These are phyloP conservation scores for Rotaria socialis DNA, from an alignment of 2,888 invertebrate genomes.

Conservation along the genomic window DNA sequence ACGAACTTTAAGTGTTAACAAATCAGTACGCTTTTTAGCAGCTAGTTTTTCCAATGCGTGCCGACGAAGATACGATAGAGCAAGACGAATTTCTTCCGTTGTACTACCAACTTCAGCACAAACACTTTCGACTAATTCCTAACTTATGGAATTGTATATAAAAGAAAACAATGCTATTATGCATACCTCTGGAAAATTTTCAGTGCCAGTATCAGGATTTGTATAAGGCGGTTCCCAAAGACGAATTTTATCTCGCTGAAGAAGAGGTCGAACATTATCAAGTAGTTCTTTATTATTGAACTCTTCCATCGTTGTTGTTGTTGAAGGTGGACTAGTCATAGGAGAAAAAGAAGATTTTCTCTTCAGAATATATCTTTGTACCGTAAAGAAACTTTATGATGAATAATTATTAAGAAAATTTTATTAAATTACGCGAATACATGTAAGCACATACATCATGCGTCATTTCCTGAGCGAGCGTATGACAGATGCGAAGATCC, in stretches of 20 bases:
- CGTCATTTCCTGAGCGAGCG: not conserved
- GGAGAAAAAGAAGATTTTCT: not conserved
- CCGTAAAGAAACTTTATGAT: no score
- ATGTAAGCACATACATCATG: not conserved
- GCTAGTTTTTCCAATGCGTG: not conserved
- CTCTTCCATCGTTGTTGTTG: not conserved
- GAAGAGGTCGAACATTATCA: not conserved
- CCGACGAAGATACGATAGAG: not conserved
- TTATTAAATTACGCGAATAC: not conserved
- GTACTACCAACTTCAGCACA: conserved; percentile 3
- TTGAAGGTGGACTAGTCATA: not conserved
- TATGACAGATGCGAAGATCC: not conserved
- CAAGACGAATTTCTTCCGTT: not conserved
- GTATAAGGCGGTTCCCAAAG: not conserved
- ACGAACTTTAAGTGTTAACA: not conserved
- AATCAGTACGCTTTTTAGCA: not conserved
- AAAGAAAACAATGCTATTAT: not conserved
- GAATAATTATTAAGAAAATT: no score
- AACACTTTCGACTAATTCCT: not conserved
- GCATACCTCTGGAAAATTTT: not conserved
- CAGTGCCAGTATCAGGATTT: not conserved
- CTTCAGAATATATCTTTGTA: not conserved
- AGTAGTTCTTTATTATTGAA: not conserved
- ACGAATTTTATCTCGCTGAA: conserved; percentile 6
- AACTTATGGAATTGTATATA: not conserved